A percentile compares a stretch with the other conserved stretches of the same genome.
Conservation (phyloP, 1,140 invertebrate species). For the Drosophila baimaii region DNA sequence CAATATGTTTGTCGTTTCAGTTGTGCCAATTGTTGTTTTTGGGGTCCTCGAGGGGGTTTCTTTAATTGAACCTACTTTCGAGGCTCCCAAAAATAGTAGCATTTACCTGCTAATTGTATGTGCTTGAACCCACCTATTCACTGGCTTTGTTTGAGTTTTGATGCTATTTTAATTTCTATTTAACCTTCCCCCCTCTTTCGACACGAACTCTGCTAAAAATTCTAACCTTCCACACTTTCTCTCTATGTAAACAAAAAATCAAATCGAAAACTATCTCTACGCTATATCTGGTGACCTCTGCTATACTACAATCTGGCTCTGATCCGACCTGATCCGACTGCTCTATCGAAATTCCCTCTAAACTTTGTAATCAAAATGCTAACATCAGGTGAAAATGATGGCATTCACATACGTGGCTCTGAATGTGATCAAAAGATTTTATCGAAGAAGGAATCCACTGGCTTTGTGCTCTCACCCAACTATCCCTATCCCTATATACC, state of each 20-base stretch:
- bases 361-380: slow-evolving; percentile 37
- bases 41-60: slow-evolving; percentile 3
- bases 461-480: slow-evolving; percentile 96
- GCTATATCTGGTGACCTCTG: slow-evolving; percentile 31
- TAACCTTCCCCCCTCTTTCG: background rate
- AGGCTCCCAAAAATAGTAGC: slow-evolving; percentile 50
- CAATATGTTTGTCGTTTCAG: slow-evolving; percentile 60
- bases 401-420: slow-evolving; percentile 96
- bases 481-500: slow-evolving; percentile 97
- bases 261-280: slow-evolving; percentile 14
- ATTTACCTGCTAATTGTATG: slow-evolving; percentile 79
- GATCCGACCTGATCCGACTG: slow-evolving; percentile 33
- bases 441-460: slow-evolving; percentile 95
- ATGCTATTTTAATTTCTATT: slow-evolving; percentile 48
- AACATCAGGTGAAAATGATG: slow-evolving; percentile 88
- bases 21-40: slow-evolving; percentile 43
- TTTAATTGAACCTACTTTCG: background rate
- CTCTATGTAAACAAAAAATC: slow-evolving; percentile 16
- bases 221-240: slow-evolving; percentile 28
- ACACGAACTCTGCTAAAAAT: slow-evolving; percentile 13
- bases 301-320: slow-evolving; percentile 31
- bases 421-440: slow-evolving; percentile 99
- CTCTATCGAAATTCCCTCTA: slow-evolving; percentile 46
- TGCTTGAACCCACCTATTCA: slow-evolving; percentile 59
- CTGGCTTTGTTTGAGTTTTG: slow-evolving; percentile 65